phyloP scores from a whole-genome alignment of 2,797 vertebrate genomes.

The Corythornis leucogaster region DNA sequence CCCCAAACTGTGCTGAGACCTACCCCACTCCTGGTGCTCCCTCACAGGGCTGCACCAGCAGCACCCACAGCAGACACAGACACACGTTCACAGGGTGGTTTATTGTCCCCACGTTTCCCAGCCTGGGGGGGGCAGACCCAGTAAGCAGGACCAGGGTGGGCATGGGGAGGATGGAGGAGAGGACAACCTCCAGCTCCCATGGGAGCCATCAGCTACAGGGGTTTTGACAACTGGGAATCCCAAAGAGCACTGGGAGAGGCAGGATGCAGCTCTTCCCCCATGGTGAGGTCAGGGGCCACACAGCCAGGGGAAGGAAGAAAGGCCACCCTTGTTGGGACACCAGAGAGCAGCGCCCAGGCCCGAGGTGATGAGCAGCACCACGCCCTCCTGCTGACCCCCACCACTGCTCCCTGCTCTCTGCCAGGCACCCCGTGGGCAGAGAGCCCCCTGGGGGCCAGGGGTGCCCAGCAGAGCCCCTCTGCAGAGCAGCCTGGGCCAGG shows the following conservation, averaged over 20 bases:
- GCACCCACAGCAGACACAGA: neutral
- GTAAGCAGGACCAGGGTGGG: neutral
- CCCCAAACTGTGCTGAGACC: neutral
- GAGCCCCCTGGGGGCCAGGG: neutral
- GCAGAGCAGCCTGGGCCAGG: no score
- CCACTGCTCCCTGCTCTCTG: neutral
- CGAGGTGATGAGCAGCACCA: neutral
- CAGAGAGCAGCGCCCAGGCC: neutral
- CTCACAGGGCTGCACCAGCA: neutral
- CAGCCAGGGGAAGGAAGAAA: neutral
- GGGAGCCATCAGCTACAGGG: neutral
- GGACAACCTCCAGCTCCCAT: neutral
- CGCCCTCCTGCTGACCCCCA: fast-evolving
- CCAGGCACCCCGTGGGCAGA: neutral
- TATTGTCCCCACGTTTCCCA: neutral
- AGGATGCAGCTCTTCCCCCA: neutral
- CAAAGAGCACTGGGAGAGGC: neutral
- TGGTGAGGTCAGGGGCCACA: fast-evolving
- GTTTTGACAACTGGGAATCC: neutral
- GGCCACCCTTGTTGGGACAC: neutral
- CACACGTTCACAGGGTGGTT: neutral
- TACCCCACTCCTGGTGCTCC: fast-evolving
- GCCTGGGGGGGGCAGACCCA: neutral
- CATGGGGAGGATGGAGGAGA: neutral
- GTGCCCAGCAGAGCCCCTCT: neutral